Conservation (phyloP, 2,888 invertebrate genomes). For the Eledona agricola region DNA sequence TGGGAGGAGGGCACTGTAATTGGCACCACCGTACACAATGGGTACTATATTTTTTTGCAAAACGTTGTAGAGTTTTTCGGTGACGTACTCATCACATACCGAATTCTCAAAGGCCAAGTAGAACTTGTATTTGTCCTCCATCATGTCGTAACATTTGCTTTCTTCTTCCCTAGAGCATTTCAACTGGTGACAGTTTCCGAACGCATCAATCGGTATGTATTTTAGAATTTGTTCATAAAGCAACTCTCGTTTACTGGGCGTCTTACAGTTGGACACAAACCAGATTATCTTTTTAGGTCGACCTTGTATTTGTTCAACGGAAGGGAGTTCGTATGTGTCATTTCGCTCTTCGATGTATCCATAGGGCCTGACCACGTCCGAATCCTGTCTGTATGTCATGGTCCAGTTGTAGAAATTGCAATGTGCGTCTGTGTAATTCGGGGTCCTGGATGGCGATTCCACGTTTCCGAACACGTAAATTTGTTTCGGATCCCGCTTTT, state of each 20-base stretch:
- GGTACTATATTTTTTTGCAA: conserved; percentile 70
- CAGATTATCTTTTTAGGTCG: conserved; percentile 67
- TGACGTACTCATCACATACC: conserved; percentile 71
- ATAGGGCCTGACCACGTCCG: conserved; percentile 60
- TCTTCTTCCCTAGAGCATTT: conserved; percentile 49
- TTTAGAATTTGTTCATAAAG: conserved; percentile 64
- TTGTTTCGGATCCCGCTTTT: conserved; percentile 58
- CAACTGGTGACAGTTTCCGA: conserved; percentile 68
- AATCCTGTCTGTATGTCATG: conserved; percentile 66
- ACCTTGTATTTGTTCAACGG: conserved; percentile 35
- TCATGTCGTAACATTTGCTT: conserved; percentile 61
- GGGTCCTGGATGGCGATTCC: conserved; percentile 61
- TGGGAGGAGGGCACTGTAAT: conserved; percentile 67
- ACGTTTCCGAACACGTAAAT: conserved; percentile 65
- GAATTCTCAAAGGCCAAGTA: conserved; percentile 79
- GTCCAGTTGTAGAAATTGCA: conserved; percentile 66
- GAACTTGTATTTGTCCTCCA: conserved; percentile 72
- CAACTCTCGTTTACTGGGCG: conserved; percentile 61
- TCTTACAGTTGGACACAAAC: conserved; percentile 67
- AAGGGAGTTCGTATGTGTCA: no score
- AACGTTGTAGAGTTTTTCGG: conserved; percentile 69
- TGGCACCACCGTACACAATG: conserved; percentile 72
- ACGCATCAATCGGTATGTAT: conserved; percentile 70
- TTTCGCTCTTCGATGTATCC: conserved; percentile 41
- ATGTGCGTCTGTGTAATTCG: conserved; percentile 43